These are phyloP conservation scores for Actinia equina DNA, from an alignment of 64 coral and sea anemone species.

Conservation along the genomic window DNA sequence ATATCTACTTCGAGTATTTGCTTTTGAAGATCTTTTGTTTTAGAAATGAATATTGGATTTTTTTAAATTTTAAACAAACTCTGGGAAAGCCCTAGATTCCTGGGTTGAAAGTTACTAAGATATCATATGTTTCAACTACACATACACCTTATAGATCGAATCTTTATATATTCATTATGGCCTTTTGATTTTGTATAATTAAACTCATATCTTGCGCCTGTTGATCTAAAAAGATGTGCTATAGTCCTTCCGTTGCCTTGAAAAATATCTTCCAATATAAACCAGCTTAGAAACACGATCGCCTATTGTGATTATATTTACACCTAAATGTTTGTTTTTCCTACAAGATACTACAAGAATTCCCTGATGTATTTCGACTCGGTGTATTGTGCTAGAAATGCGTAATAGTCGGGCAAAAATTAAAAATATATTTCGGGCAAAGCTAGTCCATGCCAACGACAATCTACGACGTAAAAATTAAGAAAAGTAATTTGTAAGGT, in stretches of 20 bases:
- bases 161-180: background rate
- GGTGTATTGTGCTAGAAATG: background rate
- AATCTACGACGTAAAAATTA: background rate
- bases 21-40: background rate
- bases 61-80: background rate
- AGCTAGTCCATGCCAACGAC: background rate
- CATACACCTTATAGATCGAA: background rate
- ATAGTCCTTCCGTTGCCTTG: background rate
- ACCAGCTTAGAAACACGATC: conserved; percentile 4
- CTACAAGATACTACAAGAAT: background rate
- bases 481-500: background rate
- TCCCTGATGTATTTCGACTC: background rate
- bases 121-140: background rate
- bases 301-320: background rate
- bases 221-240: background rate
- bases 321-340: background rate
- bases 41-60: background rate
- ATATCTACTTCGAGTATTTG: background rate
- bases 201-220: background rate
- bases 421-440: background rate
- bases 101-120: background rate
- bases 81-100: background rate
- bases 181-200: conserved; percentile 9
- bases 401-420: background rate
- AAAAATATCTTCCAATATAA: background rate